Evolutionary conservation across 2,888 invertebrate species (phyloP), one percentile per base, ranked within the genome.

Genomic region (Epistrophella euchroma): DNA sequence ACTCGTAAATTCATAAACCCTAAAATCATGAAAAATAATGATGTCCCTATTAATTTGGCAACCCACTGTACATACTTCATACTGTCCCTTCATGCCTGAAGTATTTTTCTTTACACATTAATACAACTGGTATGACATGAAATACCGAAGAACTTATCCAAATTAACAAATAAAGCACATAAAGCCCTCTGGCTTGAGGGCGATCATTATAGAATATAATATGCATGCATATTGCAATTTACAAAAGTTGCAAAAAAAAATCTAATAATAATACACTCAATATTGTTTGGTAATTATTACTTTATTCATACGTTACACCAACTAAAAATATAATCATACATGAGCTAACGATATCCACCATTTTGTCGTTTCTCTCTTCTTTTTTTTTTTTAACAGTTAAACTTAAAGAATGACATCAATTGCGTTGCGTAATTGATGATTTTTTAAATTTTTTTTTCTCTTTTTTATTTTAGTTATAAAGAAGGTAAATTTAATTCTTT

Each of bases 301-400:
- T 86, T 86, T 86, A 82, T 86, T 85, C 56, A 76, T 74, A 82
- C 78, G 82, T 77, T 81, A 86, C 77, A 86, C 82, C 86, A 86
- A 86, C 77, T 82, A 62, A 82, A 86, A 86, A 58, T 76, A 80
- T 52, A 68, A 66, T 66, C 66, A 77, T 76, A 86, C 81, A 77
- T 73, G 70, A 86, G 62, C 64, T 82, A 82, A 82, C 77, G 86
- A 74, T 78, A 86, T 71, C 64, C 45, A 86, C 81, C 72, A 45
- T 47, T 62, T 55, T 55, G n/a, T n/a, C n/a, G n/a, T n/a, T 75
- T 37, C 10, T 58, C 35, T 5, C 10, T 1, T 58, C 4, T 60
- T n/a, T 22, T 9, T 79, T 43, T 47, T 47, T 19, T 47, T 40
- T 62, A 70, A 84, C 47, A 68, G 40, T 84, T 60, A 71, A 85